Evolutionary conservation across 2,113 vertebrate species (phyloP), one percentile per base, ranked within the genome.

Genomic region (Entelurus aequoreus): DNA sequence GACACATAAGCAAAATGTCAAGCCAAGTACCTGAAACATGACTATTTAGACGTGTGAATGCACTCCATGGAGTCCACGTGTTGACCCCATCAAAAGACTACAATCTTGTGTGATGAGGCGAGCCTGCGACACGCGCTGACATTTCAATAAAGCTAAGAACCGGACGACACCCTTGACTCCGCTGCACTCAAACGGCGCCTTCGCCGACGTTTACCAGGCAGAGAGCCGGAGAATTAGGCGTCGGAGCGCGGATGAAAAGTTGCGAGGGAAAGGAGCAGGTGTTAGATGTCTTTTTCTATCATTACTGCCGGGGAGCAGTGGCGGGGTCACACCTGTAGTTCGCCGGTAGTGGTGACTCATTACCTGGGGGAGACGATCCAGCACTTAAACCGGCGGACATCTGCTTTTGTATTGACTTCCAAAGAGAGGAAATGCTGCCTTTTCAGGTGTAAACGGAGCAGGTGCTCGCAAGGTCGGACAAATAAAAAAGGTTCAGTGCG

Each of bases 111-210:
- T 72, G 59, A 15, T 46, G 54, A 54, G 56, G 62, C 74, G 75
- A 80, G 63, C 71, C 46, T 0, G 5, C 36, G 15, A 66, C 66
- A 77, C 65, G 58, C 1, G 6, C 53, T 70, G 69, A 51, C 65
- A 76, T 82, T 64, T 78, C 61, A 74, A 80, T 75, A 77, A 74
- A 81, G 62, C 21, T 37, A 37, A 62, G 46, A n/a, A 61, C 49
- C 42, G 2, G 7, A 42, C 60, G 68, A 40, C 36, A 56, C 69
- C 63, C 70, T 78, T 72, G 54, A 67, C 58, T 70, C 19, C 8
- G 5, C 21, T 10, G 52, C 52, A 49, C 59, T 4, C 46, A 37
- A 50, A 8, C 36, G 36, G 10, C 16, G 50, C 48, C 8, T 49
- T 49, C 8, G n/a, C 2, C 1, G 8, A 14, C n/a, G 48, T 16